Evolutionary conservation across 2,113 vertebrate genomes (phyloP).

Genomic region (Xiphias gladius): DNA sequence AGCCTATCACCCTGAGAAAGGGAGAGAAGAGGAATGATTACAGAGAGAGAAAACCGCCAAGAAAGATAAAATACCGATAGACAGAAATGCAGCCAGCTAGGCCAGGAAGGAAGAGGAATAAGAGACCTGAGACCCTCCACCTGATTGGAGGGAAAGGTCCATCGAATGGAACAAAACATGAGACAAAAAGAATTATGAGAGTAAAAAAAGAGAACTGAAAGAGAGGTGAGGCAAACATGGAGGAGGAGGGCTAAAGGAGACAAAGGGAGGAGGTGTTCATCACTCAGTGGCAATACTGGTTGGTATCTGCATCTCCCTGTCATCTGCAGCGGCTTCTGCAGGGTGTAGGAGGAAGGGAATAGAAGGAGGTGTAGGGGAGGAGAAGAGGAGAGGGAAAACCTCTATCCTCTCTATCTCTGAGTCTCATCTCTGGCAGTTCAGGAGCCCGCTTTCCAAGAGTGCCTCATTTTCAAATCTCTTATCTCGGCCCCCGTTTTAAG

Average conservation of each 20-base stretch:
- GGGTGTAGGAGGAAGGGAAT: slow-evolving; percentile 57
- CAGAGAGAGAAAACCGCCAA: slow-evolving; percentile 17
- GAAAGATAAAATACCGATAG: slow-evolving; percentile 57
- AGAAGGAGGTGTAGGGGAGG: slow-evolving; percentile 45
- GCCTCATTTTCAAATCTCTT: slow-evolving; percentile 86
- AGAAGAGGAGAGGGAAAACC: slow-evolving; percentile 69
- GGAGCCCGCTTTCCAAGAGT: slow-evolving; percentile 84
- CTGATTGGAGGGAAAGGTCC: slow-evolving; percentile 38
- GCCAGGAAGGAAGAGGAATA: slow-evolving; percentile 38
- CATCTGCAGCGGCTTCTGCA: slow-evolving; percentile 68
- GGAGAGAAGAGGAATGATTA: slow-evolving; percentile 30
- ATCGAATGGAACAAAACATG: slow-evolving; percentile 32
- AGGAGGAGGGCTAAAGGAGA: slow-evolving; percentile 38
- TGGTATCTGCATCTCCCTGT: slow-evolving; percentile 75
- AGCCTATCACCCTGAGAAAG: slow-evolving; percentile 35
- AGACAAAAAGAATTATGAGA: slow-evolving; percentile 47
- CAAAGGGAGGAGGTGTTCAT: slow-evolving; percentile 68
- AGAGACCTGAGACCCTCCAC: slow-evolving; percentile 1
- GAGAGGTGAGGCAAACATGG: slow-evolving; percentile 5
- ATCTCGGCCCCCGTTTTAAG: slow-evolving; percentile 82
- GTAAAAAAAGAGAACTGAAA: slow-evolving; percentile 18
- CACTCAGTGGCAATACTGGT: slow-evolving; percentile 71
- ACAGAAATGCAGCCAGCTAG: slow-evolving; percentile 38
- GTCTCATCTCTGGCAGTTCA: slow-evolving; percentile 80
- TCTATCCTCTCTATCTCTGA: slow-evolving; percentile 77